Evolutionary conservation across 2,888 invertebrate genomes (phyloP).

Genomic region (Dilophus febrilis): DNA sequence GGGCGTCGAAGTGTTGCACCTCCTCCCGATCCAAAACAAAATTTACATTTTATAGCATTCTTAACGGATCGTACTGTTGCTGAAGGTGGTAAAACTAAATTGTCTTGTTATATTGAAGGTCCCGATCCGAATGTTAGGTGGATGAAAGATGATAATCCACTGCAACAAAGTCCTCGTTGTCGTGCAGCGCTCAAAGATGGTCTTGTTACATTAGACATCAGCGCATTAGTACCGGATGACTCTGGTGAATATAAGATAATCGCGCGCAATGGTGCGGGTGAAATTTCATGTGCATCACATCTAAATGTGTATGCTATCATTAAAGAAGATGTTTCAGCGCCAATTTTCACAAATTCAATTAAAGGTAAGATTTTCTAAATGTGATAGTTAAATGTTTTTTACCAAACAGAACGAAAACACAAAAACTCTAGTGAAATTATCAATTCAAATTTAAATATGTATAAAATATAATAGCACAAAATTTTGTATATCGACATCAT

Average conservation of each 20-base stretch:
- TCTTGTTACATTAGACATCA: slow-evolving; percentile 54
- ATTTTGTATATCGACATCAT: no score
- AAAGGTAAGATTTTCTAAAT: slow-evolving; percentile 43
- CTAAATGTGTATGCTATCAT: slow-evolving; percentile 51
- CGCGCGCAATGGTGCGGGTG: slow-evolving; percentile 57
- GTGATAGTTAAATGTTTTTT: no score
- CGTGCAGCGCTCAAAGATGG: slow-evolving; percentile 47
- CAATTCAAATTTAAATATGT: no score
- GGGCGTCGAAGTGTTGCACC: slow-evolving; percentile 23
- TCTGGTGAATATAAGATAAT: slow-evolving; percentile 63
- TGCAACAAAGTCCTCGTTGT: slow-evolving; percentile 41
- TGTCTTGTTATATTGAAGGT: slow-evolving; percentile 63
- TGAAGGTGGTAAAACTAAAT: slow-evolving; percentile 53
- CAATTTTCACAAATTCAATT: slow-evolving; percentile 58
- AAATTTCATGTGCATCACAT: slow-evolving; percentile 42
- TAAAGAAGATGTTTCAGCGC: slow-evolving; percentile 46
- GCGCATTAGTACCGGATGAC: slow-evolving; percentile 48
- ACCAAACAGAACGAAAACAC: no score
- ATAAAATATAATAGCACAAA: no score
- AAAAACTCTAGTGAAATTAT: no score
- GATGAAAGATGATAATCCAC: slow-evolving; percentile 49
- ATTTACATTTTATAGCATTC: slow-evolving; percentile 47
- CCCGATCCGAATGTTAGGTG: slow-evolving; percentile 55
- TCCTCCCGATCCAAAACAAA: slow-evolving; percentile 33
- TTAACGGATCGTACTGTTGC: slow-evolving; percentile 60